Evolutionary conservation across 1,140 invertebrate genomes (phyloP).

Genomic region (Drosophila suzukii): DNA sequence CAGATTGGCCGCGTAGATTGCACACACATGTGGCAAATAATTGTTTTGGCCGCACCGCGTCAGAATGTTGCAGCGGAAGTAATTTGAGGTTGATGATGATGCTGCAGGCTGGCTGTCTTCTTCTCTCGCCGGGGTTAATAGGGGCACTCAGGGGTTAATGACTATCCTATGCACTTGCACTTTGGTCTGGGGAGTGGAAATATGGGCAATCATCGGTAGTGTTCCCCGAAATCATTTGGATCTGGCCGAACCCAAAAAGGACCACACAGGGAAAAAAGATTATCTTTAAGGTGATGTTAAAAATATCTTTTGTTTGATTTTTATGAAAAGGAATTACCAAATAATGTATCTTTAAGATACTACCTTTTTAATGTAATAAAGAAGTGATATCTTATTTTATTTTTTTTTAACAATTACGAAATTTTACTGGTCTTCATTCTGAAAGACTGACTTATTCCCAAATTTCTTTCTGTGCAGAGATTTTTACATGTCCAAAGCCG

Average conservation of each 20-base stretch:
- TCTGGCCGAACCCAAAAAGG: too few relatives aligned
- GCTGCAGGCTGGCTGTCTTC: constrained; percentile 33
- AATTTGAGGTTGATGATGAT: constrained; percentile 75
- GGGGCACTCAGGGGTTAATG: constrained; percentile 65
- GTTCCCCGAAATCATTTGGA: constrained; percentile 29
- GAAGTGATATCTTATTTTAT: too few relatives aligned
- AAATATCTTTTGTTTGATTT: too few relatives aligned
- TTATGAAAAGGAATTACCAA: too few relatives aligned
- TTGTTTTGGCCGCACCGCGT: constrained; percentile 53
- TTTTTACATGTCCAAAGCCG: constrained; percentile 29
- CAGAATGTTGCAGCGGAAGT: constrained; percentile 77
- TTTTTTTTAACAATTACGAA: too few relatives aligned
- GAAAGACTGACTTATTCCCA: too few relatives aligned
- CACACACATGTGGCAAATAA: constrained; percentile 51
- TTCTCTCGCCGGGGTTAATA: constrained; percentile 61
- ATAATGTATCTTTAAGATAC: too few relatives aligned
- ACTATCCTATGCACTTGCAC: constrained; percentile 50
- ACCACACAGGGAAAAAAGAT: constrained; percentile 1
- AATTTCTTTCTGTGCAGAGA: constrained; percentile 24
- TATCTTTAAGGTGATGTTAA: too few relatives aligned
- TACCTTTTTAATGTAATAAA: not conserved
- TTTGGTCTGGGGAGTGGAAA: constrained; percentile 11
- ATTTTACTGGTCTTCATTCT: too few relatives aligned
- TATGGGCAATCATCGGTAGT: constrained; percentile 6
- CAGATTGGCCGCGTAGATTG: constrained; percentile 59